Conservation (phyloP, 2,113 vertebrate species). For the Thomomys bottae region DNA sequence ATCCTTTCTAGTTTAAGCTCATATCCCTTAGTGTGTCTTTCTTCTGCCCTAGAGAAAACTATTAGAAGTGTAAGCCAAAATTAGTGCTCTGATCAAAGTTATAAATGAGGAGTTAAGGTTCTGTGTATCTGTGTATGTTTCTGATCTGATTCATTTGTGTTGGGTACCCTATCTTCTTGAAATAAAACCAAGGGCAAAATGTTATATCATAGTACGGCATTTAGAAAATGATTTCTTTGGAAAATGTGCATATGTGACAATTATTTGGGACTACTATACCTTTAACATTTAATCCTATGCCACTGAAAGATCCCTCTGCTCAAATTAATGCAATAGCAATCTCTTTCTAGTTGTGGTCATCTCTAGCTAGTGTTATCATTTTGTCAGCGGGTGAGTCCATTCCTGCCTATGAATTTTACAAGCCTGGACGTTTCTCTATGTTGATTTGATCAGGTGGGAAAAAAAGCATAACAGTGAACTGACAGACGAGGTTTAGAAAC, state of each 20-base stretch:
- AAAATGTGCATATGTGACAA: background rate
- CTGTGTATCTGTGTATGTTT: background rate
- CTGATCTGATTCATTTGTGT: background rate
- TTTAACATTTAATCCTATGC: slow-evolving; percentile 7
- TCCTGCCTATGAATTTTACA: slow-evolving; percentile 62
- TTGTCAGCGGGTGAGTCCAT: background rate
- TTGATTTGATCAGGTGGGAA: slow-evolving; percentile 60
- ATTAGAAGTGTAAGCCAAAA: background rate
- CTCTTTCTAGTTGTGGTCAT: background rate
- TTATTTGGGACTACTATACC: background rate
- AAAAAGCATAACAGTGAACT: slow-evolving; percentile 31
- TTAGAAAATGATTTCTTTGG: background rate
- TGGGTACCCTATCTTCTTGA: background rate
- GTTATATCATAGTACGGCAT: background rate
- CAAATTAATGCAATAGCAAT: background rate
- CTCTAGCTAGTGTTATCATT: slow-evolving; percentile 17
- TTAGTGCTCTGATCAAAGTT: background rate
- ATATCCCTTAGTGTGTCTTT: background rate
- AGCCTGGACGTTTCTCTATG: slow-evolving; percentile 32
- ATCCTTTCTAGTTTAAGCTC: slow-evolving; percentile 24
- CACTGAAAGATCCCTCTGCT: background rate
- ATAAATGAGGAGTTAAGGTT: background rate
- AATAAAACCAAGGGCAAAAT: background rate
- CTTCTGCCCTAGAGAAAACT: slow-evolving; percentile 37
- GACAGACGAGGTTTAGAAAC: slow-evolving; percentile 53